phyloP scores from a whole-genome alignment of 2,797 vertebrate species.

The Gallinago nigripennis region DNA sequence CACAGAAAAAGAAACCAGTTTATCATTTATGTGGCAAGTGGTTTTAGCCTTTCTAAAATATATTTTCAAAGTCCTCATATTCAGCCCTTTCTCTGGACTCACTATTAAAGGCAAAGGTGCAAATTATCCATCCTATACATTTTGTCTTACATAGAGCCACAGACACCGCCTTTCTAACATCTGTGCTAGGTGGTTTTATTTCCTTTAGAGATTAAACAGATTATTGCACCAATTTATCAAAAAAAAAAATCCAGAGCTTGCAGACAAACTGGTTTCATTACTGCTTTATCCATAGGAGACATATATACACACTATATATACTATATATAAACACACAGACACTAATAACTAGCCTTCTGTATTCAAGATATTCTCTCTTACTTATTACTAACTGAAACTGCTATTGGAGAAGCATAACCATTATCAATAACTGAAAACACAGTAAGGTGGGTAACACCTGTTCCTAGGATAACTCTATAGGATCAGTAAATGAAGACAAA shows the following conservation, averaged over 20 bases:
- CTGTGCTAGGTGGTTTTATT: neutral
- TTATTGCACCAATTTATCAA: neutral
- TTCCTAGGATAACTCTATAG: neutral
- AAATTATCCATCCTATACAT: neutral
- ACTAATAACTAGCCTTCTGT: neutral
- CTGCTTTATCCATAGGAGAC: neutral
- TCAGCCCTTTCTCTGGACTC: neutral
- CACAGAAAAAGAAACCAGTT: neutral
- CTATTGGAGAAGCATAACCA: neutral
- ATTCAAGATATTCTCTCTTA: neutral
- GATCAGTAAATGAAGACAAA: neutral
- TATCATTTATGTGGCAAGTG: neutral
- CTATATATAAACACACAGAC: no score
- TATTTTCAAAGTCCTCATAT: neutral
- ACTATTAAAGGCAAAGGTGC: neutral
- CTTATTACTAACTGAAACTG: neutral
- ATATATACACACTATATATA: no score
- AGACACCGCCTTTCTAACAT: neutral
- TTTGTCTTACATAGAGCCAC: neutral
- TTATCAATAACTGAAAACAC: neutral
- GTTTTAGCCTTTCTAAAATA: neutral
- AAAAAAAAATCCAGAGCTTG: neutral
- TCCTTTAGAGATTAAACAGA: neutral
- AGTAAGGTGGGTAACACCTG: accelerated
- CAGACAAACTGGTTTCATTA: neutral